Evolutionary conservation across 2,113 vertebrate genomes (phyloP).

Genomic region (Pipa parva): DNA sequence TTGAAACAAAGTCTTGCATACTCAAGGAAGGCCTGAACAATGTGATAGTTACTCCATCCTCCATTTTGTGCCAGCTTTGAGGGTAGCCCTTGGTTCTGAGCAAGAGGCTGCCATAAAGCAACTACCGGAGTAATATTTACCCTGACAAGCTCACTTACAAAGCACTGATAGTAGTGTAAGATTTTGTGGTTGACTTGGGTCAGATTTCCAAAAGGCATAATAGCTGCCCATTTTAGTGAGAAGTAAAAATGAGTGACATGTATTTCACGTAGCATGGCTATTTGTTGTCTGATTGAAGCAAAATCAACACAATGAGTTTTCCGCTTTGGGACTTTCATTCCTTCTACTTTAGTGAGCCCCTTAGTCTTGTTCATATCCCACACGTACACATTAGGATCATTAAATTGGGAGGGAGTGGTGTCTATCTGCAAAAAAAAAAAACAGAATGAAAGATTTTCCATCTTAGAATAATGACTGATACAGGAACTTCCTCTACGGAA

Average conservation of each 20-base stretch:
- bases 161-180: conserved; percentile 83
- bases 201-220: conserved; percentile 77
- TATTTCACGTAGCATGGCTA: conserved; percentile 70
- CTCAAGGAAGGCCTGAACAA: conserved; percentile 71
- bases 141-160: conserved; percentile 75
- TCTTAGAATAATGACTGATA: too few relatives aligned
- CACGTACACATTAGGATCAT: conserved; percentile 80
- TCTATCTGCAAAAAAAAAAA: conserved; percentile 70
- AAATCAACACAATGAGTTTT: conserved; percentile 77
- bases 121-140: conserved; percentile 86
- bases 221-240: conserved; percentile 83
- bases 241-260: conserved; percentile 87
- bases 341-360: conserved; percentile 74
- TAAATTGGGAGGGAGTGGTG: conserved; percentile 78
- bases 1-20: conserved; percentile 85
- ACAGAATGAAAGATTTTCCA: too few relatives aligned
- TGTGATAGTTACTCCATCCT: conserved; percentile 82
- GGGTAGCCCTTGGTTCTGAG: conserved; percentile 75
- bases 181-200: conserved; percentile 72
- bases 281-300: conserved; percentile 74
- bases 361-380: conserved; percentile 85
- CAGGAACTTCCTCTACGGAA: too few relatives aligned
- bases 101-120: conserved; percentile 81
- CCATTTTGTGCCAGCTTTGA: conserved; percentile 61
- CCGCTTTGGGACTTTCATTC: conserved; percentile 54